Evolutionary conservation across 2,888 invertebrate genomes (phyloP).

Genomic region (Myathropa florea): DNA sequence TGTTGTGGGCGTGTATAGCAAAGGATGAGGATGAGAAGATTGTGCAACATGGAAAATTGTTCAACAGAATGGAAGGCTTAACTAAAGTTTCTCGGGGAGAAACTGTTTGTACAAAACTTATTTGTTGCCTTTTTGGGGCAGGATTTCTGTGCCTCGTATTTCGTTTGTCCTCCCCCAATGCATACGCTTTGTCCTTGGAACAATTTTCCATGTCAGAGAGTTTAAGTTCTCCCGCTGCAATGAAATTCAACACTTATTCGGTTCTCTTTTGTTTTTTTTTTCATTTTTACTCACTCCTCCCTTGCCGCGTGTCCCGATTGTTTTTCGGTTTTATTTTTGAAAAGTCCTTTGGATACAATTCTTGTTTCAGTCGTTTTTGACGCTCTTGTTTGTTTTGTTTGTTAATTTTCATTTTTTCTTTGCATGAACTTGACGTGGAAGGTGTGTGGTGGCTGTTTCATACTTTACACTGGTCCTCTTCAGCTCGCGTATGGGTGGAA

Average conservation of each 20-base stretch:
- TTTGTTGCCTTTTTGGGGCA: conserved; percentile 33
- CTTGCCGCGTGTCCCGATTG: conserved; percentile 1
- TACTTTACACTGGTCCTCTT: conserved; percentile 82
- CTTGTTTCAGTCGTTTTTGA: conserved; percentile 9
- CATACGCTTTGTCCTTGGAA: conserved; percentile 70
- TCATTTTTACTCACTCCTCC: not conserved
- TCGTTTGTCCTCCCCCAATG: conserved; percentile 49
- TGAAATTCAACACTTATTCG: conserved; percentile 66
- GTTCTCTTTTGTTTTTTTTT: not conserved
- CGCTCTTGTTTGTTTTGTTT: conserved; percentile 12
- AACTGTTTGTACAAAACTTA: conserved; percentile 41
- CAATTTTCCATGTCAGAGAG: conserved; percentile 68
- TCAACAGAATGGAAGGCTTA: conserved; percentile 68
- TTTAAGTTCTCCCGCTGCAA: conserved; percentile 58
- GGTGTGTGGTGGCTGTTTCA: conserved; percentile 82
- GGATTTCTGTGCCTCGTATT: conserved; percentile 17
- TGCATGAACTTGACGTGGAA: conserved; percentile 73
- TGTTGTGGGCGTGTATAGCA: not conserved
- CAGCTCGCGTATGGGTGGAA: conserved; percentile 83
- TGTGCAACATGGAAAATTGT: conserved; percentile 57
- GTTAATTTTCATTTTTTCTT: conserved; percentile 63
- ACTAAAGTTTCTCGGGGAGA: conserved; percentile 58
- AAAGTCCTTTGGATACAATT: conserved; percentile 33
- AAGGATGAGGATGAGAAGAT: not conserved
- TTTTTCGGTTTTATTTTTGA: conserved; percentile 21